Conservation (phyloP, 1,140 invertebrate species). For the Drosophila teissieri region DNA sequence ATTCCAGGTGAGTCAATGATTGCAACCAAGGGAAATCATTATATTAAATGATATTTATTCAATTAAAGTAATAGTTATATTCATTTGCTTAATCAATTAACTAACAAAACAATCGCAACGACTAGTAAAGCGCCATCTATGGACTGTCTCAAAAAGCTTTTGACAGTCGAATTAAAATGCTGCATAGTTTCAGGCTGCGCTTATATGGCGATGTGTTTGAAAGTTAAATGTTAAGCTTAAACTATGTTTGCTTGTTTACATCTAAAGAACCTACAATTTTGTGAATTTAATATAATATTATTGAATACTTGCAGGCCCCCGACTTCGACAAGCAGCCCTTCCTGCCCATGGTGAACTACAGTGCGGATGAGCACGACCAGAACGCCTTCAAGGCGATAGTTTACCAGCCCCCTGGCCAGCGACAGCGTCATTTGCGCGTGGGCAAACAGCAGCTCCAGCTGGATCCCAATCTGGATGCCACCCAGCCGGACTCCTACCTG, state of each 20-base stretch:
- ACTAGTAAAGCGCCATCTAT: not conserved
- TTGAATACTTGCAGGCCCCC: constrained; percentile 83
- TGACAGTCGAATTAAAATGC: not conserved
- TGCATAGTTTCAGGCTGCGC: no score
- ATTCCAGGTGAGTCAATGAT: constrained; percentile 22
- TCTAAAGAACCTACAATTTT: no score
- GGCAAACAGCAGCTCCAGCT: constrained; percentile 57
- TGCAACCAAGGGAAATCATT: no score
- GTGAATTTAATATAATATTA: not conserved
- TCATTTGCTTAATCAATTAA: no score
- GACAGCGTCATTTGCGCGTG: constrained; percentile 55
- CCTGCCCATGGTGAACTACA: constrained; percentile 87
- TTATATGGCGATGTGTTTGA: no score
- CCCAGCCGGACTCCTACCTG: constrained; percentile 38
- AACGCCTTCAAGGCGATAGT: constrained; percentile 86
- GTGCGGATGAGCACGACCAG: constrained; percentile 86
- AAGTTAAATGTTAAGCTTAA: not conserved
- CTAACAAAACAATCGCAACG: not conserved
- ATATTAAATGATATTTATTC: no score
- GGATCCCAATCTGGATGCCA: constrained; percentile 1
- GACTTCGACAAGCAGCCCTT: constrained; percentile 87
- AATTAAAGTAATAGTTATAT: no score
- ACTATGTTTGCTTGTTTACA: not conserved
- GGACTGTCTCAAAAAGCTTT: not conserved
- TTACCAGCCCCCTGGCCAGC: constrained; percentile 42